Conservation (phyloP, 2,113 vertebrate genomes). For the Vicugna pacos region DNA sequence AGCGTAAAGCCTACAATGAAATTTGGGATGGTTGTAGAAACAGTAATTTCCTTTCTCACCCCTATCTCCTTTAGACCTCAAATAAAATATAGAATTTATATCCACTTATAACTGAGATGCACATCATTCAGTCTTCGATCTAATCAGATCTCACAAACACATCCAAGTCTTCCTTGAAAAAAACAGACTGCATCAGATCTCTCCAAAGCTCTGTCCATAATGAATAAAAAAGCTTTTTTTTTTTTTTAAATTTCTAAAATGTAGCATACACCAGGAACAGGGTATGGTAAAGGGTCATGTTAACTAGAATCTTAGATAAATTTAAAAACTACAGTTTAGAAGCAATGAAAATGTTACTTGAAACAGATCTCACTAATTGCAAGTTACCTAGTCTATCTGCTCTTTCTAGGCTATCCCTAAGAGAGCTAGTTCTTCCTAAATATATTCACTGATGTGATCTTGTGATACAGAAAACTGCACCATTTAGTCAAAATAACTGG, state of each 20-base stretch:
- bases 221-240: constrained; percentile 54
- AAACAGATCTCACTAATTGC: neutral
- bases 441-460: neutral
- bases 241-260: constrained; percentile 51
- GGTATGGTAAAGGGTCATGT: neutral
- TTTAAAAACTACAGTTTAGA: constrained; percentile 44
- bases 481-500: neutral
- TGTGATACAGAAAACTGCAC: neutral
- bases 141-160: neutral
- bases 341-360: constrained; percentile 39
- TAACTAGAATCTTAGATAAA: constrained; percentile 44
- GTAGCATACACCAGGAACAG: neutral
- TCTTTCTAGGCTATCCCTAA: neutral
- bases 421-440: neutral
- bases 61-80: constrained; percentile 67
- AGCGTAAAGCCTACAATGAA: constrained; percentile 63
- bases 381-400: neutral
- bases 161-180: constrained; percentile 15
- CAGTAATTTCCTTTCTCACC: constrained; percentile 67
- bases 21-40: constrained; percentile 53
- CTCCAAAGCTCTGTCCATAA: constrained; percentile 21
- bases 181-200: neutral
- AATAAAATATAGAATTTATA: constrained; percentile 79
- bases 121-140: constrained; percentile 60
- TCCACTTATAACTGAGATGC: constrained; percentile 74